Percentiles rank a stretch among this genome's conserved stretches.
These are phyloP conservation scores for Chaetorhynchus papuensis DNA, from an alignment of 2,113 vertebrate species.

Conservation along the genomic window DNA sequence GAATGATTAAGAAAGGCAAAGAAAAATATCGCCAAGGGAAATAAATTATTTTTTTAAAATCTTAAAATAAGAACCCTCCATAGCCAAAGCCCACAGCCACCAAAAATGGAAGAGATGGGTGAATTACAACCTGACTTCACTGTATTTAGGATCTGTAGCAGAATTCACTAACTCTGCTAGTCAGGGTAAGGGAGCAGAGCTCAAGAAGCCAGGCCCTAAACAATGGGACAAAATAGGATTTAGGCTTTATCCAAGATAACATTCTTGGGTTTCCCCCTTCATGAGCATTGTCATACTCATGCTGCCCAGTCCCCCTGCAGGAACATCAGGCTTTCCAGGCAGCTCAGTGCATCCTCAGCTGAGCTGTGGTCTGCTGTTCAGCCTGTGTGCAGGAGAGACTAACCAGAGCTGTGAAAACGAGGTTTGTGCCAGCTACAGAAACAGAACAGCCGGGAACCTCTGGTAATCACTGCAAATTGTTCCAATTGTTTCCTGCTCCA, in stretches of 20 bases:
- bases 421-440: neutral
- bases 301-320: neutral
- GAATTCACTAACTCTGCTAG: neutral
- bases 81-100: neutral
- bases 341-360: neutral
- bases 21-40: neutral
- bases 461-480: conserved; percentile 7
- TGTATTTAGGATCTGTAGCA: neutral
- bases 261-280: neutral
- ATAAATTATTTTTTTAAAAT: neutral
- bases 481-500: conserved; percentile 12
- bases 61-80: neutral
- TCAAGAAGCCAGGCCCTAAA: neutral
- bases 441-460: conserved; percentile 26
- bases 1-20: neutral
- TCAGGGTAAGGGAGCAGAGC: neutral
- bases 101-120: neutral
- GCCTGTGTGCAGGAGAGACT: neutral
- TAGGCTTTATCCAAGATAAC: neutral
- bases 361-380: neutral
- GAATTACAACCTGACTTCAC: neutral
- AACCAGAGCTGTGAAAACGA: neutral
- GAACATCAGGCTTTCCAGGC: fast-evolving
- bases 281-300: fast-evolving
- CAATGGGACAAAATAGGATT: neutral